Evolutionary conservation across 2,113 vertebrate species (phyloP).

Genomic region (Hyperopisus bebe): DNA sequence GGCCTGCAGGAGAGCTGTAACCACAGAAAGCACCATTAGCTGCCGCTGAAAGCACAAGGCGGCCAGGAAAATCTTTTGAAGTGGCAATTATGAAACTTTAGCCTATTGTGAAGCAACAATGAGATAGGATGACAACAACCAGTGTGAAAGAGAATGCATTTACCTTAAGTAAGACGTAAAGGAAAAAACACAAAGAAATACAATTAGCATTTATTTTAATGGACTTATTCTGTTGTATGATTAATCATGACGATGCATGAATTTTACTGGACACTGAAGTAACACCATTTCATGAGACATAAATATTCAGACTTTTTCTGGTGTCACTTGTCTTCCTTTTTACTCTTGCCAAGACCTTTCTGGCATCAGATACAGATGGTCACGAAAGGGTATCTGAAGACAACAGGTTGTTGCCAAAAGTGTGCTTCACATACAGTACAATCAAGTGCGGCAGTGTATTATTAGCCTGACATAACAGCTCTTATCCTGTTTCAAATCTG

Average conservation of each 20-base stretch:
- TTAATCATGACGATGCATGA: not conserved
- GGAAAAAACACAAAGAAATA: not conserved
- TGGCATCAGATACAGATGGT: not conserved
- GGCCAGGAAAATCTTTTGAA: not conserved
- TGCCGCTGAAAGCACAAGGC: not conserved
- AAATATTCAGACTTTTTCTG: not conserved
- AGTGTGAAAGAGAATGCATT: not conserved
- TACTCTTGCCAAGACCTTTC: not conserved
- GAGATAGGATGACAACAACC: not conserved
- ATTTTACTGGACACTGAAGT: not conserved
- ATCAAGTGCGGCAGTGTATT: not conserved
- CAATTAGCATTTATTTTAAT: not conserved
- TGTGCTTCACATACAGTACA: not conserved
- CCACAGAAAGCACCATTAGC: not conserved
- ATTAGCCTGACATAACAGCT: not conserved
- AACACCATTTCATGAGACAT: not conserved
- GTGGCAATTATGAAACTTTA: not conserved
- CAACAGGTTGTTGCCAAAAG: not conserved
- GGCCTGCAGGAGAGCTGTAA: not conserved
- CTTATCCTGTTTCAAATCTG: conserved; percentile 2
- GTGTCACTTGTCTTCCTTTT: not conserved
- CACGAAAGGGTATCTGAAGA: not conserved
- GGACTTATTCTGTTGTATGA: not conserved
- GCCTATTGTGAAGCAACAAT: not conserved
- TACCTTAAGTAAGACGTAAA: not conserved